A percentile compares a stretch with the other conserved stretches of the same genome.
phyloP scores from a whole-genome alignment of 2,797 vertebrate species.

The Eulemur coronatus region DNA sequence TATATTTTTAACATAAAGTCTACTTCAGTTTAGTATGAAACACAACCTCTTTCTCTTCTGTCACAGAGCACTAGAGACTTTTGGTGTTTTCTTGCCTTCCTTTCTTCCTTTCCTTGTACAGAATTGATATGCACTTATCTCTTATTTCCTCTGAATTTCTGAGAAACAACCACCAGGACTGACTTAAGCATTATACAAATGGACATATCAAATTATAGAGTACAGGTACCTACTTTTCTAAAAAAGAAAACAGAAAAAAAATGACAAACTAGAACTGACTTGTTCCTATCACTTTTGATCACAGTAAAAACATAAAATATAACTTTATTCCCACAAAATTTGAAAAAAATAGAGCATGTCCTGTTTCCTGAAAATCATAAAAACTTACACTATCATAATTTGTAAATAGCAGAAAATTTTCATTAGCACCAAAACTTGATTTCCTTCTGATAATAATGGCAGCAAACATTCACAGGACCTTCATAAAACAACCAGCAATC shows the following conservation, averaged over 20 bases:
- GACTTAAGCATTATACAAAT: not conserved
- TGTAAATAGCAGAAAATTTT: not conserved
- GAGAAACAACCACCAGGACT: not conserved
- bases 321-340: not conserved
- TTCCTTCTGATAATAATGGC: not conserved
- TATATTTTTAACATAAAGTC: not conserved
- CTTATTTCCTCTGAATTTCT: not conserved
- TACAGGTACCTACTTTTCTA: not conserved
- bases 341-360: not conserved
- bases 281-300: not conserved
- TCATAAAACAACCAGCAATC: not conserved
- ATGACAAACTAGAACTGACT: not conserved
- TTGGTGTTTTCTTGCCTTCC: not conserved
- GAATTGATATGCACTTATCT: not conserved
- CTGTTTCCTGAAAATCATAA: not conserved
- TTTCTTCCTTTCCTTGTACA: not conserved
- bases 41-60: not conserved
- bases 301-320: slow-evolving; percentile 12
- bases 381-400: not conserved
- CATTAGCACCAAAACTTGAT: not conserved
- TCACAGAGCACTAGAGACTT: not conserved
- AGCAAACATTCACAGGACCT: not conserved
- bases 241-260: not conserved
- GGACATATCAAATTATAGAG: not conserved
- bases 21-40: not conserved